Base-by-base conservation (phyloP, 1,140 invertebrate genomes). In the Eurosta solidaginis region DNA sequence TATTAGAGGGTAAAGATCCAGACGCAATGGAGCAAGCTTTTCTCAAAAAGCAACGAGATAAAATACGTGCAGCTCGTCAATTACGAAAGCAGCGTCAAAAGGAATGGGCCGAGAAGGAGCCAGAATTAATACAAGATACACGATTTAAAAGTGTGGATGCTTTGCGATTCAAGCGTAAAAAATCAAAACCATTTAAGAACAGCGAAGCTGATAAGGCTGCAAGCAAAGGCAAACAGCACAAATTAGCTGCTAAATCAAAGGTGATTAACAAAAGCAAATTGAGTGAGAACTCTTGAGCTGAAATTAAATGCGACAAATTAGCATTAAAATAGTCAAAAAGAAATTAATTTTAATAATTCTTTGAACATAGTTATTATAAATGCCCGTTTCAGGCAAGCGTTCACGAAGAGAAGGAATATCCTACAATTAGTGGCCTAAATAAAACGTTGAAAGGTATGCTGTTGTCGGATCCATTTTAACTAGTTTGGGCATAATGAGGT, bases 1-100 rank as follows among this genome's bases (percentile, higher is more conserved):
- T 98, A 78, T 85, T 96, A 81, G 93, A 96, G 82, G 96, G 96
- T 36, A 92, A 93, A 80, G 92, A 95, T 88, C 94, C 94, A 0
- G 94, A 96, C 74, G 90, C 93, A 85, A 92, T 94, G 85, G 93
- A 94, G 83, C 86, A 88, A 3, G 86, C 90, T 6, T 87, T 84
- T 78, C 81, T 80, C 6, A 87, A 87, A 68, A 85, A 84, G 36
- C 85, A 87, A 79, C 86, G 86, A 74, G 85, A 87, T 17, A 87
- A 87, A 77, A 36, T 87, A 7, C 81, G 80, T 5, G 73, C 75
- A 44, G 83, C 84, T 3, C 82, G 83, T 4, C 79, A 81, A 10
- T 84, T 84, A 50, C 81, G 84, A 0, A 87, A 84, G 68, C 75
- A 81, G 17, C 81, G 81, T 27, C 79, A 82, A 47, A 63, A 54